phyloP scores from a whole-genome alignment of 2,797 vertebrate species.

The Columba guinea region DNA sequence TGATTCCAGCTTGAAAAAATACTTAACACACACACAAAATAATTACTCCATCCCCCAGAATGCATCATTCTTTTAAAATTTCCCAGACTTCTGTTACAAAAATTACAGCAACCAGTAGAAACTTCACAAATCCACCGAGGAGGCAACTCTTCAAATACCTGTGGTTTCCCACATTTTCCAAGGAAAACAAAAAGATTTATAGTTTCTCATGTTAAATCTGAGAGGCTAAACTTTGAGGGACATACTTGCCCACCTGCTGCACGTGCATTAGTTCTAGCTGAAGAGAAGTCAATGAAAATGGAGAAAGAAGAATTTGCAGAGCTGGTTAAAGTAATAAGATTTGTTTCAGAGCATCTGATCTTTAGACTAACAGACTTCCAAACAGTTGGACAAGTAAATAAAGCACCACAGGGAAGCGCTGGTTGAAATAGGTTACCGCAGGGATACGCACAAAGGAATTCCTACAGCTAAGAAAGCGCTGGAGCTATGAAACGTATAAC shows the following conservation, averaged over 20 bases:
- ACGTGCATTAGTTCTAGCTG: conserved; percentile 72
- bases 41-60: conserved; percentile 7
- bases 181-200: conserved; percentile 67
- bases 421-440: conserved; percentile 84
- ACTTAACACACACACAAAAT: neutral
- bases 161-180: conserved; percentile 66
- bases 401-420: conserved; percentile 83
- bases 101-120: conserved; percentile 45
- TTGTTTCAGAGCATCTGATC: conserved; percentile 89
- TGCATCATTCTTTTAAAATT: conserved; percentile 22
- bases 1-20: conserved; percentile 18
- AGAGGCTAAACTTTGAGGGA: conserved; percentile 52
- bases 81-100: conserved; percentile 38
- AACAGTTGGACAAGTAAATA: conserved; percentile 91
- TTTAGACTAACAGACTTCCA: conserved; percentile 89
- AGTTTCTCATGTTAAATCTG: conserved; percentile 54
- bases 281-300: conserved; percentile 72
- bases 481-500: conserved; percentile 65
- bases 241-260: conserved; percentile 64
- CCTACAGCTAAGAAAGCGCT: conserved; percentile 78
- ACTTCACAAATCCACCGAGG: conserved; percentile 39
- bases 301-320: conserved; percentile 81
- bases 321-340: conserved; percentile 87
- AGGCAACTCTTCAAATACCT: conserved; percentile 46
- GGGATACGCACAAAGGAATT: conserved; percentile 83